phyloP scores from a whole-genome alignment of 2,797 vertebrate species.

The Chromis chromis region DNA sequence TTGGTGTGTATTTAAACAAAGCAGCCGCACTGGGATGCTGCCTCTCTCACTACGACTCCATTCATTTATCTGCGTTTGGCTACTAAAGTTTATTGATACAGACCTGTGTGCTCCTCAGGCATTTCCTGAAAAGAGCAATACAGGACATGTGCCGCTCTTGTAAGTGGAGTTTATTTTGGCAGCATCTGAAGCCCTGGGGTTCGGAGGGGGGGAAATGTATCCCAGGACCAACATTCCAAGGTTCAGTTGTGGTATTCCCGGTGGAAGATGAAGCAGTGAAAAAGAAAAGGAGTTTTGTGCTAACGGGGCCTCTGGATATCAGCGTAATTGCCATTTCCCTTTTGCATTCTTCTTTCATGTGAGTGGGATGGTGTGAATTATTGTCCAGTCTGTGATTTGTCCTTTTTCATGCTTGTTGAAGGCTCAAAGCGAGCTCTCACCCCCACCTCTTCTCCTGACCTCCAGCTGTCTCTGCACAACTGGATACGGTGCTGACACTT shows the following conservation, averaged over 20 bases:
- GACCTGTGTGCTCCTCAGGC: constrained; percentile 80
- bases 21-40: constrained; percentile 37
- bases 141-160: constrained; percentile 82
- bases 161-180: constrained; percentile 85
- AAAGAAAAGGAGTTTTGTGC: constrained; percentile 76
- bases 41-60: constrained; percentile 57
- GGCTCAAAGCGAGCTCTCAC: constrained; percentile 33
- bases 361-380: constrained; percentile 74
- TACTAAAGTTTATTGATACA: constrained; percentile 79
- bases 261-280: constrained; percentile 68
- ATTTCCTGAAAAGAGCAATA: constrained; percentile 83
- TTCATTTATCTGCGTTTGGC: constrained; percentile 75
- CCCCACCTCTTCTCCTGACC: constrained; percentile 33
- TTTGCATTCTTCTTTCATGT: constrained; percentile 67
- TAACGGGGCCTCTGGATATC: constrained; percentile 70
- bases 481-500: constrained; percentile 45
- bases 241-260: constrained; percentile 82
- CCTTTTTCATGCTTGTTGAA: constrained; percentile 62
- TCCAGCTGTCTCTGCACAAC: constrained; percentile 59
- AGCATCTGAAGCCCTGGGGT: constrained; percentile 63
- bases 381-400: constrained; percentile 66
- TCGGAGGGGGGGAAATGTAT: constrained; percentile 42
- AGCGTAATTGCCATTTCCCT: constrained; percentile 64
- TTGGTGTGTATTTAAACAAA: constrained; percentile 53
- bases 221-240: constrained; percentile 81